Base-by-base conservation (phyloP, 2,888 invertebrate species). In the Dascillus cervinus region DNA sequence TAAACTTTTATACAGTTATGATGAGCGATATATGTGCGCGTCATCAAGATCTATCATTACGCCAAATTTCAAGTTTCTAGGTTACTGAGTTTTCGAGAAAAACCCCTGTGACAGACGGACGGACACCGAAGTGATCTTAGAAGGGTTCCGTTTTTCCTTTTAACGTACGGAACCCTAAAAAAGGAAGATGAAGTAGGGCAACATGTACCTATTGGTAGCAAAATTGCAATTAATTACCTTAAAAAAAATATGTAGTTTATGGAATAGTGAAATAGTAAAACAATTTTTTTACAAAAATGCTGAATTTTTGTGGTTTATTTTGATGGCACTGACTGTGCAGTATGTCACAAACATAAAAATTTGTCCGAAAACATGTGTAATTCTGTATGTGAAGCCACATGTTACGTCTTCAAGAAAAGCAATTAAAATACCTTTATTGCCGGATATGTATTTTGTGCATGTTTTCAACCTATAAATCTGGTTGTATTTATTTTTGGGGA, bases 381-480 rank as follows among this genome's bases (percentile, higher is more conserved):
- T 35, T 44, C 46, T 46, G 46, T 33, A 20, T 41, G 27, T 34
- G 46, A 44, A n/a, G n/a, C n/a, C n/a, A n/a, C n/a, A 27, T 32
- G 22, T 32, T 27, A 19, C 14, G 23, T 29, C 30, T 34, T 28
- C 33, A 14, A 28, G 26, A 32, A 36, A 39, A 27, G 19, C 31
- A 41, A 39, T 39, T 41, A 41, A 39, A 32, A 39, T 41, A 36
- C 39, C 41, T 41, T 33, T 36, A 39, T 32, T 33, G 33, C 41
- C 32, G 33, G 31, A 29, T 31, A 31, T 29, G 23, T 32, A 26
- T 36, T 39, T 17, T 17, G 13, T 13, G 11, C 11, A 15, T 22
- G 9, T 24, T 25, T 25, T 25, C 13, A 10, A 29, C 14, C 9
- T 20, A 29, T 13, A 29, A 22, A 22, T 22, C 22, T 22, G 3